Evolutionary conservation across 1,140 invertebrate genomes (phyloP), one percentile per base, ranked within the genome.

Genomic region (Drosophila fuyamai): DNA sequence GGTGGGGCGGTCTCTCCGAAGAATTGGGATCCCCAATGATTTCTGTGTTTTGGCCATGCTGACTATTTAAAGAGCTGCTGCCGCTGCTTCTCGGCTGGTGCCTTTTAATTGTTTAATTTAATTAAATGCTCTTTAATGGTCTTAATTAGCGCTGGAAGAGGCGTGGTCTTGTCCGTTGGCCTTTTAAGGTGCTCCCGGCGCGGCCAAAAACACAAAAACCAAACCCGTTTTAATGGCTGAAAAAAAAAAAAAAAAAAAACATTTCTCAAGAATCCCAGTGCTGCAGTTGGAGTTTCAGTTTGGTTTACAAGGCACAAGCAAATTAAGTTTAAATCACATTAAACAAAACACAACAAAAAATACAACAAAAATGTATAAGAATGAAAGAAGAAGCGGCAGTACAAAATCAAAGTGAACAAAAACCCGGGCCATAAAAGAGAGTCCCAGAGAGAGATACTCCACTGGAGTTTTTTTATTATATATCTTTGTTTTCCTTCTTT

Each of bases 101-200:
- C 35, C 50, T 77, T 86, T 89, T 90, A 89, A 89, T 89, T 90
- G 85, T 90, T 88, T 90, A 90, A 90, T 90, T 90, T 89, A 84
- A 89, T 89, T 89, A 89, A 89, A 90, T 89, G 73, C 84, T 67
- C 70, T 81, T 72, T 88, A 88, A 89, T 89, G 68, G 70, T 75
- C 77, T 84, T 90, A 84, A 85, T 89, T 89, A 90, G 85, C 46
- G 59, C 18, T 47, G 47, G 35, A 13, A 48, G 58, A 32, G 58
- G 58, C 38, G 68, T 72, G 68, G 68, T 41, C 27, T n/a, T 41
- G 68, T 72, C 68, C 62, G 27, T 59, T 73, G 78, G 60, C 79
- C 83, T 88, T 85, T 82, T 85, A 88, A 56, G 82, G 81, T 76
- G 73, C 56, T 74, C 51, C 73, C 53, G 14, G 43, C 27, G 38